Percentiles rank a stretch among this genome's conserved stretches.
Conservation (phyloP, 2,888 invertebrate species). For the Heliconius sara region DNA sequence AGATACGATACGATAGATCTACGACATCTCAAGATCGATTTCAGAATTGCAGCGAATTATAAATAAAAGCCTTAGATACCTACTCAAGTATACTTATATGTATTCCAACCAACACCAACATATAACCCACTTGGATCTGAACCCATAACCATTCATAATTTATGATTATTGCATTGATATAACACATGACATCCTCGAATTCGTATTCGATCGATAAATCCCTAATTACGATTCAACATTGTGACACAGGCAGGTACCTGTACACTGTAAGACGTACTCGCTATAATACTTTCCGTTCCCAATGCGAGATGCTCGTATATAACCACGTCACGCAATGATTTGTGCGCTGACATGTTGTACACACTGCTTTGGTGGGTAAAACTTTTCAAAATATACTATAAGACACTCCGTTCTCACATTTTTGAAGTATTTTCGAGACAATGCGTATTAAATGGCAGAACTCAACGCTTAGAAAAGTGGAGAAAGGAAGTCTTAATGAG, state of each 20-base stretch:
- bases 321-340: constrained; percentile 72
- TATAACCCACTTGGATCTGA: neutral
- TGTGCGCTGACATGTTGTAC: constrained; percentile 60
- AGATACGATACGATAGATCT: too few relatives aligned
- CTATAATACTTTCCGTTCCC: constrained; percentile 61
- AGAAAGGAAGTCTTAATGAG: neutral
- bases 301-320: constrained; percentile 62
- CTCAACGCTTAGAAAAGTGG: too few relatives aligned
- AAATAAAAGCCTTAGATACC: too few relatives aligned
- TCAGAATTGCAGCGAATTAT: too few relatives aligned
- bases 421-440: too few relatives aligned
- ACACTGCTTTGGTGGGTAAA: constrained; percentile 56
- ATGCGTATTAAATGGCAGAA: too few relatives aligned
- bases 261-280: constrained; percentile 28
- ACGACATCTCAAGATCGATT: too few relatives aligned
- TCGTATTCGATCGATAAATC: constrained; percentile 16
- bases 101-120: neutral
- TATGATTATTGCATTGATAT: neutral
- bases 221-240: constrained; percentile 21
- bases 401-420: too few relatives aligned
- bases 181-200: constrained; percentile 23
- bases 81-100: too few relatives aligned
- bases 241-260: neutral
- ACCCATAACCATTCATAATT: neutral
- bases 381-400: neutral